Conservation (phyloP, 2,113 vertebrate genomes). For the Choloepus hoffmanni region DNA sequence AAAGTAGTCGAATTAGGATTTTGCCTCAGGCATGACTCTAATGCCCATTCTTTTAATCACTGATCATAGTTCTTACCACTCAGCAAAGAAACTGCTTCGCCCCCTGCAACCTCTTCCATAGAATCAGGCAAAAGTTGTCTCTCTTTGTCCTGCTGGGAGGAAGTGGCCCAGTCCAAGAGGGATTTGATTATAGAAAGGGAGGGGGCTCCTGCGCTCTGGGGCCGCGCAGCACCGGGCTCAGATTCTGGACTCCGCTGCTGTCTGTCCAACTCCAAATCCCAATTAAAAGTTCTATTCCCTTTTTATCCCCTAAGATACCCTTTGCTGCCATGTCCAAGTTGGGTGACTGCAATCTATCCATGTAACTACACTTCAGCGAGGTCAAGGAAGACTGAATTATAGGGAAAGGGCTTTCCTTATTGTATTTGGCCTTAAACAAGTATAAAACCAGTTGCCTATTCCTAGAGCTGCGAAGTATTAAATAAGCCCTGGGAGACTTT, state of each 20-base stretch:
- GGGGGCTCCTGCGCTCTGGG: neutral
- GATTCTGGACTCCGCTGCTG: neutral
- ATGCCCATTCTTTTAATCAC: neutral
- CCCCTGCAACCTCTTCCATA: neutral
- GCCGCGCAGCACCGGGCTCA: neutral
- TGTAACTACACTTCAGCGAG: neutral
- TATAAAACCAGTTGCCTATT: neutral
- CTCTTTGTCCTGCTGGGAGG: neutral
- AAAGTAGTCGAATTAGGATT: neutral
- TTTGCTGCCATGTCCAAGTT: neutral
- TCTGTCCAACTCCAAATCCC: neutral
- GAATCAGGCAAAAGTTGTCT: neutral
- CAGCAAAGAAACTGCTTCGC: neutral
- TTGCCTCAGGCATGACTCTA: neutral
- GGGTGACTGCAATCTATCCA: neutral
- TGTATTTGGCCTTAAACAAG: neutral
- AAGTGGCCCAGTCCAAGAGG: neutral
- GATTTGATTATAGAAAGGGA: neutral
- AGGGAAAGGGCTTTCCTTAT: neutral
- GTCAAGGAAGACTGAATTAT: neutral
- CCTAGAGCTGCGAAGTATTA: neutral
- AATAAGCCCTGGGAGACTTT: neutral
- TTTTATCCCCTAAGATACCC: neutral
- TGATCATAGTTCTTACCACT: neutral
- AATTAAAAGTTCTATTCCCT: neutral